A percentile compares a stretch with the other conserved stretches of the same genome.
Evolutionary conservation across 2,797 vertebrate genomes (phyloP).

Genomic region (Percopsis omiscomaycus): DNA sequence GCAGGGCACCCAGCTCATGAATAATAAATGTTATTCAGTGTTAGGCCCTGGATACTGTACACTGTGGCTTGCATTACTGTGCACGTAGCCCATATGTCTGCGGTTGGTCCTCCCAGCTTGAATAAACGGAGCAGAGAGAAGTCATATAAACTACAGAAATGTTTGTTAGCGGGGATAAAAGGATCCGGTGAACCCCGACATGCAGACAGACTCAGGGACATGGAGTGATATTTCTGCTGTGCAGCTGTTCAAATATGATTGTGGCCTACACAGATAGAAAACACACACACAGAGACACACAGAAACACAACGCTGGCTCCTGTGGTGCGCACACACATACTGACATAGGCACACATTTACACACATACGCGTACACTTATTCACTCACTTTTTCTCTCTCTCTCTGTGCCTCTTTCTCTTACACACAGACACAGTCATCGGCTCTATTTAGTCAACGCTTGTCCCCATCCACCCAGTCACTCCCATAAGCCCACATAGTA

Average conservation of each 20-base stretch:
- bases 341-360: background rate
- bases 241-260: slow-evolving; percentile 78
- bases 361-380: slow-evolving; percentile 2
- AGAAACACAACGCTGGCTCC: background rate
- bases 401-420: slow-evolving; percentile 9
- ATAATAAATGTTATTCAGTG: slow-evolving; percentile 18
- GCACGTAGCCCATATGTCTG: background rate
- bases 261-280: slow-evolving; percentile 60
- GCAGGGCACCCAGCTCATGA: slow-evolving; percentile 8
- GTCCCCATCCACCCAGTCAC: slow-evolving; percentile 6
- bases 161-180: slow-evolving; percentile 17
- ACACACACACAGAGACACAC: slow-evolving; percentile 22
- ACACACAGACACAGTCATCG: slow-evolving; percentile 18
- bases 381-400: slow-evolving; percentile 1
- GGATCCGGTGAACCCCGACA: slow-evolving; percentile 2
- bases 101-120: no score
- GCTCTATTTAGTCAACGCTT: background rate
- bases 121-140: no score
- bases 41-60: slow-evolving; percentile 6
- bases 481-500: slow-evolving; percentile 43
- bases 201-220: slow-evolving; percentile 14
- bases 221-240: slow-evolving; percentile 62
- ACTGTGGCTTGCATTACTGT: slow-evolving; percentile 3
- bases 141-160: no score
- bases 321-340: slow-evolving; percentile 6